Evolutionary conservation across 2,888 invertebrate genomes (phyloP), one percentile per base, ranked within the genome.

Genomic region (Lymantria dispar): DNA sequence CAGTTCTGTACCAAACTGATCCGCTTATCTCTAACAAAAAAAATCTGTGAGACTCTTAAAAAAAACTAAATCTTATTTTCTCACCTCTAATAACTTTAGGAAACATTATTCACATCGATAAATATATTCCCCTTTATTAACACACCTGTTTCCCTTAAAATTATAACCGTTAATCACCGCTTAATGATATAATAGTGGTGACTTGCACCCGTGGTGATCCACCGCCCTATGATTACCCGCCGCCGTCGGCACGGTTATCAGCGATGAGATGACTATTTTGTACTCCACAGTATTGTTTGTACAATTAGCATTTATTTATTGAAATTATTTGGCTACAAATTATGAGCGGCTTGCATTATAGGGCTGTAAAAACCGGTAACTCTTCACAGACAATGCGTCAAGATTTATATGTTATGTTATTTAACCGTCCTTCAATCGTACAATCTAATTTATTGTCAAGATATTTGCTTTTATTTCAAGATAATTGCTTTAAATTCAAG

Each of bases 121-220:
- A 62, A 42, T 56, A n/a, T 13, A 42, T 40, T 38, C 52, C 22
- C n/a, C 22, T 22, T 38, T 40, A 9, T 43, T 68, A 56, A 60
- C 55, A 54, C 67, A 68, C 68, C 67, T 68, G 68, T 56, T 43
- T 47, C 8, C 52, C 54, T 22, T 22, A 5, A 22, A 74, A 75
- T 73, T 70, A 70, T 71, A 70, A 71, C n/a, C 72, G 66, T 63
- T 64, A 75, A 72, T 62, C 55, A 58, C 53, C 53, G 52, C 37
- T 47, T 59, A 64, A 78, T 74, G 74, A 74, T 43, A 52, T 59
- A 63, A 79, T 75, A 72, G 72, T 54, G 67, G 64, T 79, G 80
- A 78, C 78, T 74, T 54, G 77, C 65, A 59, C 41, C 29, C 8
- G 54, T 54, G 59, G 58, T 49, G 45, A 55, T 45, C 54, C 50